Evolutionary conservation across 1,140 invertebrate species (phyloP), one percentile per base, ranked within the genome.

Genomic region (Lordiphosa mommai): DNA sequence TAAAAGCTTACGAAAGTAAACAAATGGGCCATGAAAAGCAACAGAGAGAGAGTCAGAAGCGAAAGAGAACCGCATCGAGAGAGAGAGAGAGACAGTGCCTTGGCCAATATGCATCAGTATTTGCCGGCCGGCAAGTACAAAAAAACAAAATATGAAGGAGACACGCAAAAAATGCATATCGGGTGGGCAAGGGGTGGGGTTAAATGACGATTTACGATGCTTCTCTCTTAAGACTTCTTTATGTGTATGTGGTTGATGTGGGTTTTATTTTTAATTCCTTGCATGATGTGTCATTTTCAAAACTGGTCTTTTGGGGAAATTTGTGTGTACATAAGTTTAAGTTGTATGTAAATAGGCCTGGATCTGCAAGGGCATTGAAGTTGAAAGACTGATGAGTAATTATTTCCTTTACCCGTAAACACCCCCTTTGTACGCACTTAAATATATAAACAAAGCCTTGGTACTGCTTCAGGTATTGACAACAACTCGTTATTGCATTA

Each of bases 1-100:
- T 74, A 74, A 80, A 44, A 68, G 41, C 53, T 74, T 51, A 66
- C 20, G 57, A 76, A 76, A 82, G 76, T 80, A 82, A 80, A 76
- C 76, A 80, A 80, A 69, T 61, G 48, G 44, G 38, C 6, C 14
- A 43, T 43, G 50, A 33, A 43, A 23, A 41, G 50, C 53, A 30
- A 59, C 44, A 43, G 10, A 53, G 61, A 50, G 59, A 40, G 34
- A 58, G 30, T 32, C 51, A 32, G 13, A 17, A 23, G 12, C 7
- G 2, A 12, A 33, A 47, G 53, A 47, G 46, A 49, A 3, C 2
- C 23, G 16, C 38, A 23, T 13, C 13, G 9, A 40, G 1, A 38
- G 23, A 43, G 17, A 55, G 30, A 47, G 32, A 27, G 46, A 43
- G 38, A 53, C 41, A 40, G 13, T 37, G 37, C 30, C 12, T 23